Evolutionary conservation across 2,113 vertebrate species (phyloP).

Genomic region (Halcyon malimbica): DNA sequence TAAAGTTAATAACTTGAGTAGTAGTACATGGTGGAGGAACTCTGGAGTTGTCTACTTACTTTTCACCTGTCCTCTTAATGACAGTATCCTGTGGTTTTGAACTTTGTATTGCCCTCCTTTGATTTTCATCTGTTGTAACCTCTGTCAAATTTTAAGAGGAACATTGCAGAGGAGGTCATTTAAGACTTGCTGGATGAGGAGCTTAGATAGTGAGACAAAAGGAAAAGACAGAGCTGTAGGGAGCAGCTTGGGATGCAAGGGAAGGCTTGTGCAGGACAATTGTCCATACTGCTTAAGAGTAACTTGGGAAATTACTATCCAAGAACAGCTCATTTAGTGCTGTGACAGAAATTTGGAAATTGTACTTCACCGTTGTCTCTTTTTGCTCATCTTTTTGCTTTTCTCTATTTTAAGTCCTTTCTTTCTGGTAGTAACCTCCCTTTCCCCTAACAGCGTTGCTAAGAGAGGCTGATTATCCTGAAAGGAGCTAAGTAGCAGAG

Average conservation of each 20-base stretch:
- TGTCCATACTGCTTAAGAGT: background rate
- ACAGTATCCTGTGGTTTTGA: background rate
- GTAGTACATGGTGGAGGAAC: constrained; percentile 23
- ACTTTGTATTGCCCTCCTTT: background rate
- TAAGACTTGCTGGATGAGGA: background rate
- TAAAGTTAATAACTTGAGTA: constrained; percentile 58
- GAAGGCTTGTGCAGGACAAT: background rate
- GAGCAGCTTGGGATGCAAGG: background rate
- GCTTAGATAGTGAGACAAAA: background rate
- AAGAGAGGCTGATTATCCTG: background rate
- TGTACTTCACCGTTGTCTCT: background rate
- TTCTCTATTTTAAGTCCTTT: background rate
- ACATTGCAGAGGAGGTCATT: background rate
- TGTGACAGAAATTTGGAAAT: background rate
- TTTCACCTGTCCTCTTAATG: background rate
- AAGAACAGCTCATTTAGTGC: background rate
- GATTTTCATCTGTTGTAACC: background rate
- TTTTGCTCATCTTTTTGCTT: background rate
- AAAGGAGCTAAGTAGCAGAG: background rate
- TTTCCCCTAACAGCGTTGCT: background rate
- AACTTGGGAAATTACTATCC: background rate
- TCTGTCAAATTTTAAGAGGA: background rate
- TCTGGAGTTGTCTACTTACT: constrained; percentile 41
- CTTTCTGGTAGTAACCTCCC: background rate
- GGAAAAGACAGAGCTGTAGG: background rate